phyloP scores from a whole-genome alignment of 2,113 vertebrate species.

The Eira barbara region DNA sequence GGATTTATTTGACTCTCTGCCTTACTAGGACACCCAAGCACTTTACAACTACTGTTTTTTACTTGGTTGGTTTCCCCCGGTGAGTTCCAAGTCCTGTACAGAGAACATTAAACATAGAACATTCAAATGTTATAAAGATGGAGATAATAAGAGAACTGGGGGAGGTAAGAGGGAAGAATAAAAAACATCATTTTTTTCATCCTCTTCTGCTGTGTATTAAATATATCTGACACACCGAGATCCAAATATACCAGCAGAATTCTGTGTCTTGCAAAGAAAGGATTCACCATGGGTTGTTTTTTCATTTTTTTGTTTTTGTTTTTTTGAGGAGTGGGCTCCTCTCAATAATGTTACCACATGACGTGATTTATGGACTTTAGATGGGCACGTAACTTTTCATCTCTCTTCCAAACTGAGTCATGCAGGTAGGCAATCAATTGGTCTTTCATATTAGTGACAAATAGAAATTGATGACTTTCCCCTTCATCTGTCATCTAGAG shows the following conservation, averaged over 20 bases:
- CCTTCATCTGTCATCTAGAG: slow-evolving; percentile 21
- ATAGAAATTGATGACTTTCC: slow-evolving; percentile 51
- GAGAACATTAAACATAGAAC: neutral
- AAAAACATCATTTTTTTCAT: neutral
- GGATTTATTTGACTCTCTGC: neutral
- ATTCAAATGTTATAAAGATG: slow-evolving; percentile 29
- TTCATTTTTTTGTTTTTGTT: neutral
- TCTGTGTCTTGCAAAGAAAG: neutral
- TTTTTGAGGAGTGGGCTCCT: neutral
- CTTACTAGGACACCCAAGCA: neutral
- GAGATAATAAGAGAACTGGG: slow-evolving; percentile 28
- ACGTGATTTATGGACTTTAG: slow-evolving; percentile 45
- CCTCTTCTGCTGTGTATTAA: neutral
- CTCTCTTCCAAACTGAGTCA: slow-evolving; percentile 4
- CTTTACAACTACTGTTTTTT: slow-evolving; percentile 28
- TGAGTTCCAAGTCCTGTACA: neutral
- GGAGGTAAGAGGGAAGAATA: neutral
- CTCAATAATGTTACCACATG: neutral
- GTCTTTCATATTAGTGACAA: slow-evolving; percentile 39
- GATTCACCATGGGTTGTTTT: neutral
- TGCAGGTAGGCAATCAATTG: neutral
- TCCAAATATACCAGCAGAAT: neutral
- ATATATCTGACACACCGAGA: neutral
- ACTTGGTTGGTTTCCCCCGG: slow-evolving; percentile 16
- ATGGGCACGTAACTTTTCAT: neutral